Evolutionary conservation across 1,140 invertebrate genomes (phyloP).

Genomic region (Cydia pomonella): DNA sequence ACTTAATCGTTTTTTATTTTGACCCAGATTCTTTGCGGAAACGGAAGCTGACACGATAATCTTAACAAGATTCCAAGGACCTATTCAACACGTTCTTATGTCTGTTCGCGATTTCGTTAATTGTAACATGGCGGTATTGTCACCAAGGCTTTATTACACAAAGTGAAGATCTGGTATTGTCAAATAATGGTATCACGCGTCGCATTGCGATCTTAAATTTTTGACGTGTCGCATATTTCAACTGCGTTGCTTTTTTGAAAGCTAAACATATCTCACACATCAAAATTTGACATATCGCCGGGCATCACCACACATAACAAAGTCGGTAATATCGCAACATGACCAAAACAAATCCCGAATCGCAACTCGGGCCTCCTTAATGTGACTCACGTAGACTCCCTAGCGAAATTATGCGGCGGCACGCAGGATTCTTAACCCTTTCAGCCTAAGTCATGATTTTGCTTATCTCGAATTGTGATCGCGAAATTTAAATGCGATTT

Average conservation of each 20-base stretch:
- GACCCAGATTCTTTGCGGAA: slow-evolving; percentile 5
- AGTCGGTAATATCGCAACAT: neutral
- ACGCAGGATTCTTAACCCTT: slow-evolving; percentile 72
- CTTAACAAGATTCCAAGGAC: neutral
- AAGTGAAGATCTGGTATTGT: too few species aligned
- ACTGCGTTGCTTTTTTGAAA: too few species aligned
- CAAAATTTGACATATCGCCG: too few species aligned
- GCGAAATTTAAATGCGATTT: slow-evolving; percentile 74
- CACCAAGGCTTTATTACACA: too few species aligned
- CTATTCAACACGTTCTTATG: neutral
- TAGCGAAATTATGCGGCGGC: slow-evolving; percentile 72
- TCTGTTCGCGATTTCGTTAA: neutral
- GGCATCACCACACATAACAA: neutral
- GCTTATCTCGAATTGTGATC: slow-evolving; percentile 71
- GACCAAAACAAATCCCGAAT: neutral
- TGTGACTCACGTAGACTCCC: slow-evolving; percentile 56
- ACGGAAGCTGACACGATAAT: slow-evolving; percentile 6
- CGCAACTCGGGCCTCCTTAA: slow-evolving; percentile 48
- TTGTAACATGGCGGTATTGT: too few species aligned
- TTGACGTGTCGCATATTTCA: too few species aligned
- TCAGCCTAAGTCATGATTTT: slow-evolving; percentile 73
- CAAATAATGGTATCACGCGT: too few species aligned
- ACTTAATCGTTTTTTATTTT: neutral
- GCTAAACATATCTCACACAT: too few species aligned
- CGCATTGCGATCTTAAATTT: too few species aligned